phyloP scores from a whole-genome alignment of 2,797 vertebrate genomes.

The Galago senegalensis region DNA sequence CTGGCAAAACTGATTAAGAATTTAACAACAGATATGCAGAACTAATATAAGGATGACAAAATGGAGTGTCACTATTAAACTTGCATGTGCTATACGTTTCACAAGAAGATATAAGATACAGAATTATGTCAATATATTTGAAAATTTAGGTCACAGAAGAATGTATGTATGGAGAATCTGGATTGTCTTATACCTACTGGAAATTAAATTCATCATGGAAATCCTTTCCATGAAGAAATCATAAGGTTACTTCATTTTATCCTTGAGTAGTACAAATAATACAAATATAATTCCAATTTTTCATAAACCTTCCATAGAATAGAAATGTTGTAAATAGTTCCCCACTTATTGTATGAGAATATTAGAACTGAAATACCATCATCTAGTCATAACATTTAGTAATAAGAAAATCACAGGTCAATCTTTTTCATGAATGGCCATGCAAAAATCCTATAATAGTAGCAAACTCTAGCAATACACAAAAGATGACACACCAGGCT shows the following conservation, averaged over 20 bases:
- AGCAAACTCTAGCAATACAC: background rate
- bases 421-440: background rate
- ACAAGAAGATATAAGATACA: background rate
- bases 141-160: background rate
- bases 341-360: background rate
- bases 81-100: background rate
- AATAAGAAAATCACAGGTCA: background rate
- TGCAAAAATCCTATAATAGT: background rate
- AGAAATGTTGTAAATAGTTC: background rate
- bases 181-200: background rate
- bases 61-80: background rate
- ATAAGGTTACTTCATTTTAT: background rate
- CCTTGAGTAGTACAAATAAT: background rate
- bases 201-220: background rate
- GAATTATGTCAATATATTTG: background rate
- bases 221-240: background rate
- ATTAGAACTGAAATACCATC: background rate
- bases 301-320: background rate
- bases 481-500: too few species aligned
- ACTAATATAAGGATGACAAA: background rate
- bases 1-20: background rate
- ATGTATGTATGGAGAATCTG: background rate
- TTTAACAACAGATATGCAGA: background rate
- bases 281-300: background rate
- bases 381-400: background rate